A percentile compares a stretch with the other conserved stretches of the same genome.
Conservation (phyloP, 1,140 invertebrate genomes). For the Anastatus disparis region DNA sequence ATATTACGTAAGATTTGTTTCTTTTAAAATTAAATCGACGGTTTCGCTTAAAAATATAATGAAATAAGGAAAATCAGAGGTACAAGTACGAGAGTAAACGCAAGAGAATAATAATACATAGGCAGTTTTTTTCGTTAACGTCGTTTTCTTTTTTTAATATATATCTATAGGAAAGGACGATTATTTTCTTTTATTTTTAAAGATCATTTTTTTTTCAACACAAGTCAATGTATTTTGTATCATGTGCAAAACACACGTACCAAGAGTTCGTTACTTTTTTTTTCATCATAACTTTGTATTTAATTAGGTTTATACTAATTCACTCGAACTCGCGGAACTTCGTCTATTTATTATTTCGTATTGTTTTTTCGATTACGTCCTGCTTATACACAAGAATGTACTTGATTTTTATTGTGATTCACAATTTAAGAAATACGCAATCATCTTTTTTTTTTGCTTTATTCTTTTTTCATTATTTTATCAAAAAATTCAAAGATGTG, state of each 20-base stretch:
- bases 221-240: conserved; percentile 4
- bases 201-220: too few relatives aligned
- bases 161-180: conserved; percentile 7
- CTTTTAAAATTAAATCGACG: conserved; percentile 9
- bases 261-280: conserved; percentile 15
- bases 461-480: not conserved
- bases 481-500: conserved; percentile 14
- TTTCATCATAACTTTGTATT: conserved; percentile 9
- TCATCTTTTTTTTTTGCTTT: conserved; percentile 11
- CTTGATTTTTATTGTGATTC: not conserved
- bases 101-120: conserved; percentile 10
- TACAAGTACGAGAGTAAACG: conserved; percentile 22
- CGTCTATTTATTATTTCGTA: not conserved
- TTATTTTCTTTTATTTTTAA: not conserved
- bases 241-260: conserved; percentile 8
- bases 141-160: too few relatives aligned
- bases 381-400: conserved; percentile 30
- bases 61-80: conserved; percentile 18
- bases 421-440: not conserved
- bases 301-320: conserved; percentile 12
- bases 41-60: conserved; percentile 16
- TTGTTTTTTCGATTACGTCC: conserved; percentile 12
- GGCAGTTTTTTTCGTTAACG: conserved; percentile 21
- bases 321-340: not conserved
- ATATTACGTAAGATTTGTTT: conserved; percentile 30